Evolutionary conservation across 1,140 invertebrate species (phyloP).

Genomic region (Prorops nasuta): DNA sequence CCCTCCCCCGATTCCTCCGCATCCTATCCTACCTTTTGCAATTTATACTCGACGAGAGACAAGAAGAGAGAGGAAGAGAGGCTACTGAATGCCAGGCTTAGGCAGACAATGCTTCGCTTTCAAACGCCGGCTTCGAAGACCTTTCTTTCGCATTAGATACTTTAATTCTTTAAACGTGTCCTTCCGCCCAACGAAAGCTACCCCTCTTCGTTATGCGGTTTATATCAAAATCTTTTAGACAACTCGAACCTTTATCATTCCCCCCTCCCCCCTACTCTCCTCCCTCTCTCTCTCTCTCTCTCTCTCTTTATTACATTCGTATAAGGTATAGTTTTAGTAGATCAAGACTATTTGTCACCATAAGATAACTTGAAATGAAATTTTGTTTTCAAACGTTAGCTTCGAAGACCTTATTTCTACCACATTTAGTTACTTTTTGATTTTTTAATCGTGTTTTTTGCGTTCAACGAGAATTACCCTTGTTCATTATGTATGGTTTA

Average conservation of each 20-base stretch:
- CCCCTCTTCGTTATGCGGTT: conserved; percentile 7
- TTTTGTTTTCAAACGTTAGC: too few species aligned
- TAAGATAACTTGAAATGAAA: too few species aligned
- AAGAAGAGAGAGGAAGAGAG: conserved; percentile 14
- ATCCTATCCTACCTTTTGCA: conserved; percentile 37
- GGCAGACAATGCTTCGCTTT: conserved; percentile 56
- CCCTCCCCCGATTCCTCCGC: conserved; percentile 34
- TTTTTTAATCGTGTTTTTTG: too few species aligned
- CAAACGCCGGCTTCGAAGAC: conserved; percentile 50
- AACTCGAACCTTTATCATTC: background rate
- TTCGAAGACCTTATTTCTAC: too few species aligned
- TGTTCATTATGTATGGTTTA: too few species aligned
- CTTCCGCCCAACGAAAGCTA: conserved; percentile 23
- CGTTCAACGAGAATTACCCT: too few species aligned
- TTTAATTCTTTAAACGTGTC: conserved; percentile 56
- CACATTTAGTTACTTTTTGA: too few species aligned
- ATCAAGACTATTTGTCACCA: too few species aligned
- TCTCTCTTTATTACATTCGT: too few species aligned
- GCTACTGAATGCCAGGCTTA: conserved; percentile 54
- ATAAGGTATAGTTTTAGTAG: too few species aligned
- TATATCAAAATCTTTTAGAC: too few species aligned
- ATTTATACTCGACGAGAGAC: conserved; percentile 45
- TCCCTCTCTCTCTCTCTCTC: background rate
- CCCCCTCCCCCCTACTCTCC: conserved; percentile 1
- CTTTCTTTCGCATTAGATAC: conserved; percentile 55